phyloP scores from a whole-genome alignment of 2,113 vertebrate species.

The Chaetorhynchus papuensis region DNA sequence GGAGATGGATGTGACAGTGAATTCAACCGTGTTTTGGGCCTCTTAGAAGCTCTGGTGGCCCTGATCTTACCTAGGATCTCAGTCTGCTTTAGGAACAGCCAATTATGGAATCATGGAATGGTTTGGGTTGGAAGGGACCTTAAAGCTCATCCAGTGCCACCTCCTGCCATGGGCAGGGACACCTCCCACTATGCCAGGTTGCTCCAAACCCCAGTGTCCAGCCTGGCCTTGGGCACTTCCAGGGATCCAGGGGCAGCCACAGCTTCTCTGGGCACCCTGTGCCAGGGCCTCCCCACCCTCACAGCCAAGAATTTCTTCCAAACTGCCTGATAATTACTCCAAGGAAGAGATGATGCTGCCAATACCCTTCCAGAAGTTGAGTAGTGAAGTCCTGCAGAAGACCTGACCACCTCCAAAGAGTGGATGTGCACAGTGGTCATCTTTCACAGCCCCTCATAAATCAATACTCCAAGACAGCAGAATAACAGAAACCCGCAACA shows the following conservation, averaged over 20 bases:
- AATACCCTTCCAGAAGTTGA: neutral
- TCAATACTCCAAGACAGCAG: neutral
- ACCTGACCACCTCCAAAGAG: neutral
- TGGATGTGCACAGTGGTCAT: neutral
- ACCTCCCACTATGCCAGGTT: fast-evolving
- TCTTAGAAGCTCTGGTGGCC: neutral
- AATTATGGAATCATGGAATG: neutral
- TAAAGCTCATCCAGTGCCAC: fast-evolving
- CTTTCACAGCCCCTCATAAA: neutral
- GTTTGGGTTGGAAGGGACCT: neutral
- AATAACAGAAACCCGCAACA: neutral
- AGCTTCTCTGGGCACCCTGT: neutral
- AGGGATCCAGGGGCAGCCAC: neutral
- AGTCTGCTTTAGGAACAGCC: neutral
- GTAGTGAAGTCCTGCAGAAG: neutral
- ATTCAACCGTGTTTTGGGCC: neutral
- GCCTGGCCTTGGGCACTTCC: neutral
- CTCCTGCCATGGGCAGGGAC: no score
- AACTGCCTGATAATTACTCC: neutral
- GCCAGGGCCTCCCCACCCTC: fast-evolving
- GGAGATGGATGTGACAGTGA: fast-evolving
- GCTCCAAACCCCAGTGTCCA: fast-evolving
- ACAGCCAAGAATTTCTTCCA: neutral
- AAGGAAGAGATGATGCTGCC: neutral
- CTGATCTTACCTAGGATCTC: neutral